Conservation (phyloP, 2,113 vertebrate species). For the Eurypyga helias region DNA sequence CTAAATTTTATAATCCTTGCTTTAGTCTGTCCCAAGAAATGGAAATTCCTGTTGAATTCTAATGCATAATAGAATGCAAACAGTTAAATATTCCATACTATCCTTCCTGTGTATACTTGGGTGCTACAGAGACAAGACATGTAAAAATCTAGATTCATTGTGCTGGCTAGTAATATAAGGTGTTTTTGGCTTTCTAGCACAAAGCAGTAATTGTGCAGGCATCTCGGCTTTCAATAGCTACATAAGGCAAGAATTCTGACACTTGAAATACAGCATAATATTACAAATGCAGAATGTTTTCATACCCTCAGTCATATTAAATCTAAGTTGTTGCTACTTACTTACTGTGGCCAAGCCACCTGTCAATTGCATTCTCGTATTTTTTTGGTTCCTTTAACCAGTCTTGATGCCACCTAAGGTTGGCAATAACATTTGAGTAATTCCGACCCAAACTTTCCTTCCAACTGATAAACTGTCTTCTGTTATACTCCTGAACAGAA, state of each 20-base stretch:
- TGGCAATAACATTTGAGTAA: conserved; percentile 87
- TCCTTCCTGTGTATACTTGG: neutral
- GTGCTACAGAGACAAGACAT: neutral
- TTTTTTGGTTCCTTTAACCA: conserved; percentile 83
- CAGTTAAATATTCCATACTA: neutral
- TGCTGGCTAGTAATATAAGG: neutral
- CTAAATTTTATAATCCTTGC: neutral
- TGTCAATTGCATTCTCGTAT: conserved; percentile 83
- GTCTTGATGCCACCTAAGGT: conserved; percentile 93
- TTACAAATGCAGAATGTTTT: neutral
- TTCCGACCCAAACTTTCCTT: conserved; percentile 81
- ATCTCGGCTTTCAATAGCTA: neutral
- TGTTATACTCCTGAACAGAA: conserved; percentile 88
- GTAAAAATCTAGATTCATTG: neutral
- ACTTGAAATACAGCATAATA: neutral
- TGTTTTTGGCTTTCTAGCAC: neutral
- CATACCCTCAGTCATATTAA: neutral
- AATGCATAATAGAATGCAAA: neutral
- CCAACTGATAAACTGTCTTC: conserved; percentile 86
- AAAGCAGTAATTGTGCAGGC: neutral
- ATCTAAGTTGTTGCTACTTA: neutral
- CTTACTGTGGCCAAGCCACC: conserved; percentile 77
- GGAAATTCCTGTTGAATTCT: neutral
- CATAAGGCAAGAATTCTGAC: neutral
- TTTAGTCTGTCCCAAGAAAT: neutral